Base-by-base conservation (phyloP, 2,113 vertebrate genomes). In the Dasypus novemcinctus region DNA sequence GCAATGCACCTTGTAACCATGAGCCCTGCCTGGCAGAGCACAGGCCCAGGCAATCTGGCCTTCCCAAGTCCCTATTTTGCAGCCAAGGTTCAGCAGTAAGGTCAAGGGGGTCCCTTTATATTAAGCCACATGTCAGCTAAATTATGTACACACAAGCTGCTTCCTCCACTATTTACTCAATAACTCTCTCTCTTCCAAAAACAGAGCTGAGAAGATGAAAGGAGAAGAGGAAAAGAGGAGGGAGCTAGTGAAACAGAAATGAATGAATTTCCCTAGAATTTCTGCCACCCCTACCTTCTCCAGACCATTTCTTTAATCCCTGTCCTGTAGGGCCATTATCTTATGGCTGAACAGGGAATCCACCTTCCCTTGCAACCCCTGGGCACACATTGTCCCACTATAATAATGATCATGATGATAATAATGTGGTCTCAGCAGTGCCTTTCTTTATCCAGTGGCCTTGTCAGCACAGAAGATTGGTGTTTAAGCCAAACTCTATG, bases 81-180 rank as follows among this genome's bases (percentile, higher is more conserved):
- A 85, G 64, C 82, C 85, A 95, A 88, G 7, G 12, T 38, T 94
- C 78, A 68, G 61, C 54, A 96, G 38, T 43, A 59, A 43, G 64
- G 36, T 38, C 75, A 85, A 93, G 63, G 57, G 54, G 76, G 25
- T 69, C 41, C 38, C 57, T 88, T 95, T 85, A 84, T 87, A 75
- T 85, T 87, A 94, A 96, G 20, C 64, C 68, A 82, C 36, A 80
- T 81, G 46, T 86, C 68, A 76, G 76, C 54, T 94, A 91, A 94
- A 68, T 82, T 96, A 90, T 94, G 59, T 69, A 94, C 33, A 93
- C n/a, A 25, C 17, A 92, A 68, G 41, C 29, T 49, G 7, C 59
- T 96, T 97, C 75, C 21, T 78, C 57, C 31, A 89, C 41, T 38
- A 2, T 95, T 95, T 91, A 71, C 31, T 85, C 69, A 79, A 54